Evolutionary conservation across 1,140 invertebrate genomes (phyloP).

Genomic region (Calosoma granatense): DNA sequence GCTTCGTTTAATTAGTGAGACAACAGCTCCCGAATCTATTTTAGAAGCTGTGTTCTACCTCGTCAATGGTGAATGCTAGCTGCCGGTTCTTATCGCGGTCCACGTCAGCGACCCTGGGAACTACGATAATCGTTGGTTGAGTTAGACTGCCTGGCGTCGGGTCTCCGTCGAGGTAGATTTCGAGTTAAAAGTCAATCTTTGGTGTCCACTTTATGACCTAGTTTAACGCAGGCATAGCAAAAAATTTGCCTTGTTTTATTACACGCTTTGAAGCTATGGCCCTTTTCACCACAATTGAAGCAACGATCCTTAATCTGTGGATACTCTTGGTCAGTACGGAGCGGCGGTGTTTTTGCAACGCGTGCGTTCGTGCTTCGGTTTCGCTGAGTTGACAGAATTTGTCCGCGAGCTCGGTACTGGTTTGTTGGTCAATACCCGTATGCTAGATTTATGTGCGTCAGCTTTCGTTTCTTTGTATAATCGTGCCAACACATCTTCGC

Average conservation of each 20-base stretch:
- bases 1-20: not conserved
- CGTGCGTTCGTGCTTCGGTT: no score
- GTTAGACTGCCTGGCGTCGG: not conserved
- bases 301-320: not conserved
- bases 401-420: no score
- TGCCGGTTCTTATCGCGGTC: not conserved
- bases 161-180: not conserved
- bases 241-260: not conserved
- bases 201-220: not conserved
- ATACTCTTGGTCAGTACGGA: no score
- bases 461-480: not conserved
- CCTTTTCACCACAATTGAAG: not conserved
- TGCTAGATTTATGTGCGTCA: not conserved
- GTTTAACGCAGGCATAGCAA: not conserved
- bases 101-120: not conserved
- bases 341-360: no score
- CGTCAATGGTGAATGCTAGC: not conserved
- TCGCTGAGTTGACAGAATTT: not conserved
- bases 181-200: not conserved
- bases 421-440: no score
- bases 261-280: not conserved
- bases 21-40: not conserved
- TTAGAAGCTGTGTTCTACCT: not conserved
- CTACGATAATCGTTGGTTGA: not conserved
- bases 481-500: no score